Evolutionary conservation across 2,888 invertebrate species (phyloP).

Genomic region (Oxyteleia sp.): DNA sequence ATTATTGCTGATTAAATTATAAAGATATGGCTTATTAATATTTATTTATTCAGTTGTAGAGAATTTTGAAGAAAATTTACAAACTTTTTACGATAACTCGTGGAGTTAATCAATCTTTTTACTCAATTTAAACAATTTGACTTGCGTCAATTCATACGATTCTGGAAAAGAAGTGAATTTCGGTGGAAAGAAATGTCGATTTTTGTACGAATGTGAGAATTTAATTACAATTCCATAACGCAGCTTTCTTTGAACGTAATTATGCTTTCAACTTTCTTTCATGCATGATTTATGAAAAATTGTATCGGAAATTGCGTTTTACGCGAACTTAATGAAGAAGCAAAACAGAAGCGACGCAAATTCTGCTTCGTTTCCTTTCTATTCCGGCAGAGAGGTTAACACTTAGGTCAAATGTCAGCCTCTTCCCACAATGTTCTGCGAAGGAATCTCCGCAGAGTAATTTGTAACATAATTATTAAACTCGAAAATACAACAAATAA

Average conservation of each 20-base stretch:
- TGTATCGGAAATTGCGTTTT: constrained; percentile 35
- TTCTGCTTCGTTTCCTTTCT: constrained; percentile 26
- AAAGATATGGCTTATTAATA: too few relatives aligned
- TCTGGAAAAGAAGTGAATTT: too few relatives aligned
- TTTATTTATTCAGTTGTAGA: too few relatives aligned
- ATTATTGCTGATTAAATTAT: too few relatives aligned
- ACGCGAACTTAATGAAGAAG: constrained; percentile 23
- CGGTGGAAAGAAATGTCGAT: too few relatives aligned
- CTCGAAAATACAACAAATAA: constrained; percentile 39
- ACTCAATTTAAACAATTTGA: too few relatives aligned
- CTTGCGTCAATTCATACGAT: too few relatives aligned
- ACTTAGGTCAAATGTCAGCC: constrained; percentile 65
- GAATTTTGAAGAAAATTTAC: too few relatives aligned
- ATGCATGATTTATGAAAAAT: constrained; percentile 44
- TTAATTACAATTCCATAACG: constrained; percentile 23
- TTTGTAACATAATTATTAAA: constrained; percentile 52
- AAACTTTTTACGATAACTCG: too few relatives aligned
- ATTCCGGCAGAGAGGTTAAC: constrained; percentile 34
- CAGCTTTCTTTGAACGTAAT: constrained; percentile 2
- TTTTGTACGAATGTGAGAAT: too few relatives aligned
- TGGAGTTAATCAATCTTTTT: too few relatives aligned
- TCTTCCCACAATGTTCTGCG: constrained; percentile 57
- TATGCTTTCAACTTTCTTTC: constrained; percentile 37
- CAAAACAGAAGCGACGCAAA: constrained; percentile 55
- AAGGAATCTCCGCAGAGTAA: constrained; percentile 37